A percentile compares a stretch with the other conserved stretches of the same genome.
phyloP scores from a whole-genome alignment of 2,113 vertebrate species.

The Orycteropus afer region DNA sequence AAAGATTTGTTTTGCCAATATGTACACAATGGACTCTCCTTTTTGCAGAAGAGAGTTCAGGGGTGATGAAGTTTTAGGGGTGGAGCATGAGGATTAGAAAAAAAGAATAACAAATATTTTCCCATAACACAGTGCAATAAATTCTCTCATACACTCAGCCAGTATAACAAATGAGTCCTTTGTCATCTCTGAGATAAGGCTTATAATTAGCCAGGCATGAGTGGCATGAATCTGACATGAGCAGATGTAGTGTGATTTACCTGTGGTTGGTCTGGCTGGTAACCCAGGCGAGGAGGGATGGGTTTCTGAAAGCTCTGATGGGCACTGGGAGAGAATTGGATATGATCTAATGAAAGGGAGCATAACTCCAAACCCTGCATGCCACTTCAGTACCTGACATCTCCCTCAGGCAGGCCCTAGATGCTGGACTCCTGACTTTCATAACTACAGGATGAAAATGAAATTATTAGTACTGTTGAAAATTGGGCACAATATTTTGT shows the following conservation, averaged over 20 bases:
- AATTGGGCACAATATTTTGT: not conserved
- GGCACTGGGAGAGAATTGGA: not conserved
- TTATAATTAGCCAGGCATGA: not conserved
- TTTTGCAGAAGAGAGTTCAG: not conserved
- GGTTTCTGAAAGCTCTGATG: no score
- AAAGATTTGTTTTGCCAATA: not conserved
- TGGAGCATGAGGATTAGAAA: not conserved
- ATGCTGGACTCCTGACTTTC: not conserved
- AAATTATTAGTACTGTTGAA: not conserved
- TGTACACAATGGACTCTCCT: not conserved
- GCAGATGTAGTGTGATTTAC: not conserved
- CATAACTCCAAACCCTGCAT: not conserved
- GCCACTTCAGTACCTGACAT: not conserved
- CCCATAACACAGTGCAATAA: not conserved
- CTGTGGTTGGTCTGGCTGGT: not conserved
- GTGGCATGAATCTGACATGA: not conserved
- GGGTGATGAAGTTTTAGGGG: not conserved
- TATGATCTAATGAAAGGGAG: not conserved
- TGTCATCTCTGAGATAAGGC: not conserved
- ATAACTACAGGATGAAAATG: not conserved
- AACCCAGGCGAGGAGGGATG: not conserved
- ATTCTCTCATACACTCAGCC: not conserved
- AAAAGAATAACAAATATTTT: not conserved
- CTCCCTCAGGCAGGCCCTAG: not conserved
- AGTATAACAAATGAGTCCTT: not conserved